Conservation (phyloP, 2,888 invertebrate species). For the Ophion ventricosus region DNA sequence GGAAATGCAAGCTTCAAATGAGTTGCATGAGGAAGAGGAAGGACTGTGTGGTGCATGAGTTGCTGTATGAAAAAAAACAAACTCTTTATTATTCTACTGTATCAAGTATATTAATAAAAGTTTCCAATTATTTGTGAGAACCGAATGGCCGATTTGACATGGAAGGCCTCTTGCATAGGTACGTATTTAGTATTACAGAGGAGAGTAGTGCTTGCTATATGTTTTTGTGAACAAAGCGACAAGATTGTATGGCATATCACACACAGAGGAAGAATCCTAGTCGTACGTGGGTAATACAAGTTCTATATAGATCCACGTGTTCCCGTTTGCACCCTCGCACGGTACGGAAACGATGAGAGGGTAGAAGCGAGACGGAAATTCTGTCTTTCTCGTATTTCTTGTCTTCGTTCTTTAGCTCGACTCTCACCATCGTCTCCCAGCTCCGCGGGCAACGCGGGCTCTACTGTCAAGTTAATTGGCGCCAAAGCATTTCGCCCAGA, state of each 20-base stretch:
- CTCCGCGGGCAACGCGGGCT: slow-evolving; percentile 58
- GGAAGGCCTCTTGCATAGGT: slow-evolving; percentile 2
- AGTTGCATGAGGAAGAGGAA: too few relatives aligned
- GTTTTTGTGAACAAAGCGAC: slow-evolving; percentile 59
- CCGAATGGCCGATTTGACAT: neutral
- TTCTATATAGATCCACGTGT: slow-evolving; percentile 44
- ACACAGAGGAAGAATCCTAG: slow-evolving; percentile 36
- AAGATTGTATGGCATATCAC: slow-evolving; percentile 43
- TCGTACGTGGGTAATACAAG: slow-evolving; percentile 43
- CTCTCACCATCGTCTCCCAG: slow-evolving; percentile 51
- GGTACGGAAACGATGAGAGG: neutral
- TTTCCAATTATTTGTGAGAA: neutral
- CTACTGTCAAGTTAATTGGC: slow-evolving; percentile 66
- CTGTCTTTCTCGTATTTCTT: slow-evolving; percentile 49
- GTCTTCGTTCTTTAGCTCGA: slow-evolving; percentile 52
- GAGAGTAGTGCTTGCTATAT: slow-evolving; percentile 46
- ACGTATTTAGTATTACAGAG: slow-evolving; percentile 27
- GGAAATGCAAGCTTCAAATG: too few relatives aligned
- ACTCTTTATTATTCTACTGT: neutral
- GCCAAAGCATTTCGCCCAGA: slow-evolving; percentile 66
- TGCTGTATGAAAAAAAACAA: neutral
- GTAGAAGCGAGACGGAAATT: neutral
- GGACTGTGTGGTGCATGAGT: too few relatives aligned
- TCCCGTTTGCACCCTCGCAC: slow-evolving; percentile 33
- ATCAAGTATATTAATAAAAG: neutral